A percentile compares a stretch with the other conserved stretches of the same genome.
Conservation (phyloP, 2,113 vertebrate genomes). For the Tauraco erythrolophus region DNA sequence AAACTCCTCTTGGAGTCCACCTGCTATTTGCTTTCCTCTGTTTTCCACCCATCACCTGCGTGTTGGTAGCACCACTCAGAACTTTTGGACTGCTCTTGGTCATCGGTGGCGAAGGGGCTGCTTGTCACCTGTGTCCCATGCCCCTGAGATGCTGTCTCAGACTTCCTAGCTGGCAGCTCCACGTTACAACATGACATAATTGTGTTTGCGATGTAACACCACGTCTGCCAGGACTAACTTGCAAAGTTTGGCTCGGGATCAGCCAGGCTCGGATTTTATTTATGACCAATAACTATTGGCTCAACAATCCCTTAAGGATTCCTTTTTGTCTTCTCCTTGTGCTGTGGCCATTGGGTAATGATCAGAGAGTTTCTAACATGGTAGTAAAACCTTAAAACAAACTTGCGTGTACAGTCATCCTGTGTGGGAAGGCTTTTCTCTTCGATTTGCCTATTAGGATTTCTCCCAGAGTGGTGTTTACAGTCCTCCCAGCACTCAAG, state of each 20-base stretch:
- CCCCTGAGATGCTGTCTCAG: background rate
- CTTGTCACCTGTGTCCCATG: background rate
- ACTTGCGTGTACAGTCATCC: background rate
- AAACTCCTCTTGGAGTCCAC: rapidly evolving
- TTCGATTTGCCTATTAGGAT: background rate
- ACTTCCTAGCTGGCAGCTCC: background rate
- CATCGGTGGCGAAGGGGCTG: rapidly evolving
- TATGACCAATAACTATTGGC: slow-evolving; percentile 37
- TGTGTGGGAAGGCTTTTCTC: background rate
- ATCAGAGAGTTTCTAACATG: background rate
- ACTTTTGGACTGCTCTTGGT: background rate
- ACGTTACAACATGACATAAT: background rate
- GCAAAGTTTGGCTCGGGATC: background rate
- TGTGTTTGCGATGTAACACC: background rate
- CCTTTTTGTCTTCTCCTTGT: background rate
- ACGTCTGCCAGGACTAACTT: slow-evolving; percentile 44
- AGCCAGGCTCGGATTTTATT: background rate
- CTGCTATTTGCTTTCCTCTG: background rate
- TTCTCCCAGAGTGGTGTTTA: background rate
- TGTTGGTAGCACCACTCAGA: background rate
- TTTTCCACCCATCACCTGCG: background rate
- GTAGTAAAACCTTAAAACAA: background rate
- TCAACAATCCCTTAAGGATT: background rate
- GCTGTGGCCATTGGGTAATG: background rate
- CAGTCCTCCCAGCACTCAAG: background rate